These are phyloP conservation scores for Rhynchonycteris naso DNA, from an alignment of 2,797 vertebrate species.

Conservation along the genomic window DNA sequence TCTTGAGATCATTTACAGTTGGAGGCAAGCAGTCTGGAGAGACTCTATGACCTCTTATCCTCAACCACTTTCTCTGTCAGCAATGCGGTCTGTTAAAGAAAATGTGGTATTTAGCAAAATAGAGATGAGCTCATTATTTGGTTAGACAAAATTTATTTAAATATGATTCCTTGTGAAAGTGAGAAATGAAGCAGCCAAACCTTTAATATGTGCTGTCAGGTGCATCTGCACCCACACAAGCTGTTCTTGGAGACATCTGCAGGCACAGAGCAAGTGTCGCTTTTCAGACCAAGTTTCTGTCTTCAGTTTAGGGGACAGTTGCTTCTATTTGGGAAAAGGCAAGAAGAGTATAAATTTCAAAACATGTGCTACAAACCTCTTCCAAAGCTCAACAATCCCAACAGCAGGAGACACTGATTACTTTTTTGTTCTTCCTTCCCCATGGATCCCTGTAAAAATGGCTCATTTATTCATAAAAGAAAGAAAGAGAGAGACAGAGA, in stretches of 20 bases:
- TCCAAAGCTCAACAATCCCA: slow-evolving; percentile 25
- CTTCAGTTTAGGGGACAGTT: slow-evolving; percentile 56
- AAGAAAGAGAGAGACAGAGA: not conserved
- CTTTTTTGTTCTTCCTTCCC: not conserved
- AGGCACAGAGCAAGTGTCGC: not conserved
- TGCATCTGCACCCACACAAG: not conserved
- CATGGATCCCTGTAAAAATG: not conserved
- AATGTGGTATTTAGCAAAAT: slow-evolving; percentile 3
- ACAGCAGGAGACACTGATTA: not conserved
- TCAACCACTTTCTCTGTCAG: not conserved
- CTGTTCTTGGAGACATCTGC: slow-evolving; percentile 48
- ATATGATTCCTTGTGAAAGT: slow-evolving; percentile 29
- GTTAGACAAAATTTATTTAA: slow-evolving; percentile 13
- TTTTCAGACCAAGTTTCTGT: slow-evolving; percentile 59
- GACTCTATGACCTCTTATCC: not conserved
- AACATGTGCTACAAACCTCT: not conserved
- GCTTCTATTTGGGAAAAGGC: slow-evolving; percentile 62
- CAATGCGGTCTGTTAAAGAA: not conserved
- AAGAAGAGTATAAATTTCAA: slow-evolving; percentile 36
- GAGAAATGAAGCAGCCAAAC: slow-evolving; percentile 33
- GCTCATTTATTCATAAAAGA: not conserved
- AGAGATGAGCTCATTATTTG: slow-evolving; percentile 48
- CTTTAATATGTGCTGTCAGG: slow-evolving; percentile 60
- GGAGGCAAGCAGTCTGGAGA: not conserved
- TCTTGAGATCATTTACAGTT: not conserved